Evolutionary conservation across 2,797 vertebrate genomes (phyloP), one percentile per base, ranked within the genome.

Genomic region (Rhodeus uyekii): DNA sequence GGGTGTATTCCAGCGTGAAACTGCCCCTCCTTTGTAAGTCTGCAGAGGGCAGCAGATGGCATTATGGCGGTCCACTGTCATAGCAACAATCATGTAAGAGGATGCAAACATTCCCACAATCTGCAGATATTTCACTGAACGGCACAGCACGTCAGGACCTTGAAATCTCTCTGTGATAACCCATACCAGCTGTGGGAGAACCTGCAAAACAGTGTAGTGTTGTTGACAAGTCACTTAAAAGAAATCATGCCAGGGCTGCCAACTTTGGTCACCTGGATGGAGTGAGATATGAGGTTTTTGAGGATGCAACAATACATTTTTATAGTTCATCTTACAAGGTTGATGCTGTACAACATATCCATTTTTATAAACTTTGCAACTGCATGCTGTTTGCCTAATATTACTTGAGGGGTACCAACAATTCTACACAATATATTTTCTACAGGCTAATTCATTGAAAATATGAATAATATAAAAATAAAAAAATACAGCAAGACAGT

Each of bases 91-190:
- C 97, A 98, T 97, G 91, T 97, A 99, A 82, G 98, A 98, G 81
- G 98, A 99, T 55, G 97, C 95, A 50, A 98, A 99, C 97, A 99
- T 99, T 89, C 97, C 98, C 86, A 99, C 96, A 78, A 96, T 96
- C 93, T 99, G 98, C 91, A 99, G 93, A 91, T 99, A 99, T 89
- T 99, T 99, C 87, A 99, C 87, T 0, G 91, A 89, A 61, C 96
- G 93, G 91, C 98, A 99, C 72, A 99, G 93, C 0, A 93, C 69
- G 86, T 99, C 97, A 0, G 98, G 96, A 22, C 97, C 97, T 90
- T 94, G 92, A 91, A 99, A 99, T 65, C 92, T 94, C 83, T 95
- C 97, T 0, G 97, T 99, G 89, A 98, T 94, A 88, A 98, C 96
- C 98, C 98, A 99, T 80, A 97, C 92, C 82, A 99, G 92, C 94